A percentile compares a stretch with the other conserved stretches of the same genome.
Conservation (phyloP, 2,797 vertebrate genomes). For the Sebastes steindachneri region DNA sequence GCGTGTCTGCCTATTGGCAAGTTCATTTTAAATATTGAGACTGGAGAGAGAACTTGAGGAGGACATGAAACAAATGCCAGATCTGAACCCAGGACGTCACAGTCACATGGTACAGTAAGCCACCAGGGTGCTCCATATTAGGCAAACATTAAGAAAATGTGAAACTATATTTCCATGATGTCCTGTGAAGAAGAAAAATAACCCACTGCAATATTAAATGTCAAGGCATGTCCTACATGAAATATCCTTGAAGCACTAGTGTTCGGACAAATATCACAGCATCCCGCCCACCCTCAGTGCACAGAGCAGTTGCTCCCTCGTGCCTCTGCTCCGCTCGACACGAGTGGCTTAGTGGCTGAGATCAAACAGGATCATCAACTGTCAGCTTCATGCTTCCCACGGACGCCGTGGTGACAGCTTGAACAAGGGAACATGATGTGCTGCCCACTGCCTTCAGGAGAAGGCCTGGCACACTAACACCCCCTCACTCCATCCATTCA, state of each 20-base stretch:
- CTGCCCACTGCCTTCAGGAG: slow-evolving; percentile 7
- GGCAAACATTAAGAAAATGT: slow-evolving; percentile 12
- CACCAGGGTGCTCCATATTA: background rate
- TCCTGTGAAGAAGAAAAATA: background rate
- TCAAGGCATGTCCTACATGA: background rate
- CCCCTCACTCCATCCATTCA: slow-evolving; percentile 21
- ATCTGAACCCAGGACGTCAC: background rate
- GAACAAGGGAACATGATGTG: slow-evolving; percentile 35
- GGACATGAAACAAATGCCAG: background rate
- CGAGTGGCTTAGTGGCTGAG: slow-evolving; percentile 3
- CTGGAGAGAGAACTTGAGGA: background rate
- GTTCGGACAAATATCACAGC: background rate
- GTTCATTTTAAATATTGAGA: background rate
- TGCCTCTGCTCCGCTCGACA: background rate
- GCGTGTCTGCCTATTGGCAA: background rate
- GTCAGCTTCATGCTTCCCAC: slow-evolving; percentile 31
- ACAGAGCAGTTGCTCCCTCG: slow-evolving; percentile 2
- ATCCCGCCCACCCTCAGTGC: background rate
- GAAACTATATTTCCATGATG: background rate
- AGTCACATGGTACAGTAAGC: background rate
- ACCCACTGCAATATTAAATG: background rate
- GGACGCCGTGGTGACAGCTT: slow-evolving; percentile 22
- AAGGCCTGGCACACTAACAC: background rate
- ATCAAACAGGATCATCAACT: slow-evolving; percentile 35
- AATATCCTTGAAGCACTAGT: background rate